Evolutionary conservation across 2,888 invertebrate genomes (phyloP), one percentile per base, ranked within the genome.

Genomic region (Phragmatobia fuliginosa): DNA sequence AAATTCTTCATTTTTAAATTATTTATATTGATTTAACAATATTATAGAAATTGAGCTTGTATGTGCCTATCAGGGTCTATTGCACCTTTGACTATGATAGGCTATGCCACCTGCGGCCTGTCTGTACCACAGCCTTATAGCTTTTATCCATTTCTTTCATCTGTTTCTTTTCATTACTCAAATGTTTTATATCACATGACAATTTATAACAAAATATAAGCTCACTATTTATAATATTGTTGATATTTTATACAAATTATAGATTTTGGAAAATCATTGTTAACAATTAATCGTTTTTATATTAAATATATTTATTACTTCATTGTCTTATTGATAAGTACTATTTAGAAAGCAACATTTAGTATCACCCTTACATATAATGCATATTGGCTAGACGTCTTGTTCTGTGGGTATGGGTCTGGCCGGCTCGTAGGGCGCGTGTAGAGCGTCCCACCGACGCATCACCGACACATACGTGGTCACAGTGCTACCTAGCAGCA

Each of bases 401-500:
- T 32, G 71, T 28, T 67, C 67, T 68, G 25, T 75, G 72, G 61
- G 61, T 28, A n/a, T 0, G 36, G 62, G 8, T 14, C 41, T 41
- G 62, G 73, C 2, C 10, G 80, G 77, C 68, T 74, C 81, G 52
- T 33, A 38, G 25, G 71, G 56, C 33, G 72, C 71, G 28, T 70
- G 80, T 71, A 80, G 81, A 11, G 76, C 77, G 81, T 91, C 91
- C 85, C 86, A 81, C 66, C 83, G 84, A 31, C 83, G 77, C 84
- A 85, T 84, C 67, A 88, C 91, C 0, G 84, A 73, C 67, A 73
- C 68, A 76, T 89, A 90, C 36, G 88, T 86, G 32, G 78, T 31
- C 67, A 80, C 85, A 0, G 87, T 87, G 77, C 90, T 87, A 56
- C 79, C 82, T n/a, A 81, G 77, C 78, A 86, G 77, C 82, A 87